Evolutionary conservation across 2,113 vertebrate species (phyloP), one percentile per base, ranked within the genome.

Genomic region (Rhegmatorhina hoffmannsi): DNA sequence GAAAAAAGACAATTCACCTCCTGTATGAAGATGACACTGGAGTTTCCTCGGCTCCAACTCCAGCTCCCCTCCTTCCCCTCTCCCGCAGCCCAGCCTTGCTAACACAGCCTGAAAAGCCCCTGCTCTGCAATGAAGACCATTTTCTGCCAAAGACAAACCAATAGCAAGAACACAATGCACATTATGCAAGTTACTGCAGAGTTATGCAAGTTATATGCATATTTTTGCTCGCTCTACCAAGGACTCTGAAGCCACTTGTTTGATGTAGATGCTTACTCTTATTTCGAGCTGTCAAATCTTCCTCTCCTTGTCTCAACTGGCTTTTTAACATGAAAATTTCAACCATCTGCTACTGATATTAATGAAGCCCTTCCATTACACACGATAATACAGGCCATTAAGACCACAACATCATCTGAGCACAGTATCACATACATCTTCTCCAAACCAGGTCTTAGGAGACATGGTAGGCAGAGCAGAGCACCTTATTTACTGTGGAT

Each of bases 171-270:
- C 84, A 96, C 94, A 95, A 94, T 81, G 73, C 68, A 81, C 6
- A 95, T 97, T 97, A 96, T 97, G 95, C 96, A 96, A 96, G 96
- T 96, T 95, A 67, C 95, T 96, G 95, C 96, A 97, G 89, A 96
- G 95, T 97, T 97, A 97, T 95, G 96, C 96, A 97, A 97, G 96
- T 96, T 93, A 78, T 13, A 97, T 93, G 95, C 94, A 92, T 95
- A 89, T 94, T 94, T 96, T 82, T 2, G 1, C 76, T 84, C 23
- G 31, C 64, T 84, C 80, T 63, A 66, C 66, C 1, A 10, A 94
- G 66, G 81, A 66, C 78, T 89, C 74, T 2, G 10, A 75, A 96
- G 94, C 89, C 92, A 95, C 93, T 94, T 96, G 93, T 96, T 97
- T 96, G 93, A 95, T 92, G 90, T 67, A 60, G 94, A 87, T 89